Conservation (phyloP, 2,113 vertebrate species). For the Pluvialis apricaria region DNA sequence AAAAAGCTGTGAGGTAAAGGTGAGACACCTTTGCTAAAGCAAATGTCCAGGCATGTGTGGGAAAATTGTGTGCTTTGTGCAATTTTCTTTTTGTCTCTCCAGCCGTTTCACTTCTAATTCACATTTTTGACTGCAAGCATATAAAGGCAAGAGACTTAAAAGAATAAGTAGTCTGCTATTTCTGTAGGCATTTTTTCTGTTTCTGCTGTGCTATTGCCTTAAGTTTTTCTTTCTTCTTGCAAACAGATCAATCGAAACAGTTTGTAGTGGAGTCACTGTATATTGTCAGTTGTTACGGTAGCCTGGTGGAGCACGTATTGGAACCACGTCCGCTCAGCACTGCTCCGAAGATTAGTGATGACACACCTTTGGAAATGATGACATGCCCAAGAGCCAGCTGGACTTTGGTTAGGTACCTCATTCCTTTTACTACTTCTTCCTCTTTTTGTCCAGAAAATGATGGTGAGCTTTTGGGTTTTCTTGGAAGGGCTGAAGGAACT, state of each 20-base stretch:
- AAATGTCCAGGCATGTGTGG: neutral
- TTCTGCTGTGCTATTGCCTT: neutral
- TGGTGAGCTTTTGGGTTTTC: accelerated
- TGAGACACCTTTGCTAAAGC: neutral
- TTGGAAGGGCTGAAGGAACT: neutral
- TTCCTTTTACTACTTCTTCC: neutral
- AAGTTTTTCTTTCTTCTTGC: neutral
- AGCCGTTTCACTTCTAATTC: neutral
- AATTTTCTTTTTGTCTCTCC: neutral
- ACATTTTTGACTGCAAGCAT: neutral
- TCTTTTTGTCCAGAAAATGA: neutral
- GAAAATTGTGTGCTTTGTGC: neutral
- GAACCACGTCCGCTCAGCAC: conserved; percentile 93
- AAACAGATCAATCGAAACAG: conserved; percentile 90
- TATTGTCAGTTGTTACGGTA: conserved; percentile 94
- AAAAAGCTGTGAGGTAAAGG: neutral
- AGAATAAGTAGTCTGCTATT: neutral
- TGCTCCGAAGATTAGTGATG: conserved; percentile 91
- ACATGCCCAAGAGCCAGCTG: conserved; percentile 93
- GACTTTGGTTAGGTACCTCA: conserved; percentile 87
- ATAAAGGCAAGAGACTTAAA: neutral
- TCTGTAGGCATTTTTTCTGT: accelerated
- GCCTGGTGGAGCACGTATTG: conserved; percentile 91
- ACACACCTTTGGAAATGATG: conserved; percentile 92
- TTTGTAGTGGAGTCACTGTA: conserved; percentile 92